A percentile compares a stretch with the other conserved stretches of the same genome.
These are phyloP conservation scores for Oreohelix idahoensis DNA, from an alignment of 1,140 invertebrate species.

Conservation along the genomic window DNA sequence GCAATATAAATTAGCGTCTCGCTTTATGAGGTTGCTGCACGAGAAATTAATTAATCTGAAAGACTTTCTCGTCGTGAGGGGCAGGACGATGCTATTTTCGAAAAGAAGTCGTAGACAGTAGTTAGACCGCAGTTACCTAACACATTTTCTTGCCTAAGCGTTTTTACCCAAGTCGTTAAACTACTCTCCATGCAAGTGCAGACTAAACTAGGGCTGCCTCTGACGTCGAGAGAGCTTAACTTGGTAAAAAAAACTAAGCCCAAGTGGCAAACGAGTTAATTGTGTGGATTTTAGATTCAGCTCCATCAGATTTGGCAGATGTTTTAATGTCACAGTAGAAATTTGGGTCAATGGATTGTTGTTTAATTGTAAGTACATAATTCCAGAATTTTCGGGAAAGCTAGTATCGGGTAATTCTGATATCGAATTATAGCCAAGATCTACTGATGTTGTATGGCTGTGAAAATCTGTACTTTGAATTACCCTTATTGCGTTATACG, in stretches of 20 bases:
- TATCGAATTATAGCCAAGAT: not conserved
- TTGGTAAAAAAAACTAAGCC: not conserved
- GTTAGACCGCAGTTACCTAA: not conserved
- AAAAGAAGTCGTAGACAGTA: not conserved
- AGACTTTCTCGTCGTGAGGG: too few relatives aligned
- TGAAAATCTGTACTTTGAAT: not conserved
- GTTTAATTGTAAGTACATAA: not conserved
- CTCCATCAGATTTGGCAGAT: not conserved
- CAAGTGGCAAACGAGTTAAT: not conserved
- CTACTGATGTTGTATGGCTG: not conserved
- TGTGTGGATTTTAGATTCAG: not conserved
- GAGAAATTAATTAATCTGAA: too few relatives aligned
- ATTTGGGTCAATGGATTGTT: not conserved
- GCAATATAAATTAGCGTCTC: too few relatives aligned
- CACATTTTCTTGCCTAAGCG: not conserved
- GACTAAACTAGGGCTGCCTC: not conserved
- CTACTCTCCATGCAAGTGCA: not conserved
- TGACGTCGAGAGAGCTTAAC: not conserved
- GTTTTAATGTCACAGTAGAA: not conserved
- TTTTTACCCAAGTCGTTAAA: not conserved
- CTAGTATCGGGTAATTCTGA: not conserved
- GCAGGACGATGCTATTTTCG: too few relatives aligned
- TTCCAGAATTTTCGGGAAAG: not conserved
- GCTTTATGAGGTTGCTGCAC: too few relatives aligned
- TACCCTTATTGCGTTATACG: not conserved